Evolutionary conservation across 2,888 invertebrate genomes (phyloP).

Genomic region (Trissonchulus latispiculum): DNA sequence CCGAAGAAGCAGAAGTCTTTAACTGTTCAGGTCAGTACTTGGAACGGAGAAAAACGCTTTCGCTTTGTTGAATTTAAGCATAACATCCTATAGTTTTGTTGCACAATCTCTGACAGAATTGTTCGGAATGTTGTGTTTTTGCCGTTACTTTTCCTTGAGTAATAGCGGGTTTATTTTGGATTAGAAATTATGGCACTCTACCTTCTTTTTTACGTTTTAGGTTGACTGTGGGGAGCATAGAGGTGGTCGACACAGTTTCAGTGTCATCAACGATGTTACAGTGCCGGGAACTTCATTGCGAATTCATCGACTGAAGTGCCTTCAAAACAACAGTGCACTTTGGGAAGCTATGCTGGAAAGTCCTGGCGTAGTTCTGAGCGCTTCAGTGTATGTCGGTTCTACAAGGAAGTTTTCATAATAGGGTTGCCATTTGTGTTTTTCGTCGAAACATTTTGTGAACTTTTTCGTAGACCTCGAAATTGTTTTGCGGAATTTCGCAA

Average conservation of each 20-base stretch:
- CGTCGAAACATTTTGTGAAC: too few relatives aligned
- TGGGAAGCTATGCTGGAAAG: background rate
- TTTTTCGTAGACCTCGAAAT: too few relatives aligned
- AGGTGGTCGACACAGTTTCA: background rate
- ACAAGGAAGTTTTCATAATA: too few relatives aligned
- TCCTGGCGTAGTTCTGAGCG: background rate
- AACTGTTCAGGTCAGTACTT: background rate
- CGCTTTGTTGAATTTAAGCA: background rate
- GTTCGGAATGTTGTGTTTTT: too few relatives aligned
- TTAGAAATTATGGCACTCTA: too few relatives aligned
- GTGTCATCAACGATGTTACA: background rate
- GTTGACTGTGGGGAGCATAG: background rate
- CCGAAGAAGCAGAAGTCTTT: background rate
- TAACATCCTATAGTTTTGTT: background rate
- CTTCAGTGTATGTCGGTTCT: too few relatives aligned
- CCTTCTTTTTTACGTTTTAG: background rate
- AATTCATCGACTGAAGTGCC: background rate
- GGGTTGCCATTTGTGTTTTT: too few relatives aligned
- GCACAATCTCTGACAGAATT: too few relatives aligned
- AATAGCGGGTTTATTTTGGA: too few relatives aligned
- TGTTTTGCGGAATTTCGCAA: too few relatives aligned
- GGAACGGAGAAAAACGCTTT: background rate
- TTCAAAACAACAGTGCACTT: background rate
- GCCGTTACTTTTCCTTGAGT: background rate
- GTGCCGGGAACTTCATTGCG: background rate